Evolutionary conservation across 1,140 invertebrate genomes (phyloP), one percentile per base, ranked within the genome.

Genomic region (Charaxes varanes): DNA sequence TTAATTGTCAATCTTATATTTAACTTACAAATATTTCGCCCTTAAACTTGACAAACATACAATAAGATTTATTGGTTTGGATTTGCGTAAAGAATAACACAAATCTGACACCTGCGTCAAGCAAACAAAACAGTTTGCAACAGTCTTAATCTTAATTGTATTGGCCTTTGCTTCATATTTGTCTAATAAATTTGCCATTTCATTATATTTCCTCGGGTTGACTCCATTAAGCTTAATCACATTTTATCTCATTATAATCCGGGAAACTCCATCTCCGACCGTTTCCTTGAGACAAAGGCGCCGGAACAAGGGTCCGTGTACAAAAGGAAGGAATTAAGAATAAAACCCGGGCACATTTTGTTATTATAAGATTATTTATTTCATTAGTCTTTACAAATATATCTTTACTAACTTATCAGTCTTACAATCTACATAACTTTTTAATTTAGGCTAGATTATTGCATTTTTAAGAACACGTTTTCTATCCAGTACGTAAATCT

Each of bases 131-230:
- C n/a, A n/a, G n/a, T n/a, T n/a, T n/a, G n/a, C n/a, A n/a, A n/a
- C n/a, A n/a, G n/a, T n/a, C n/a, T n/a, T n/a, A n/a, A n/a, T n/a
- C n/a, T n/a, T n/a, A n/a, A n/a, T n/a, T n/a, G n/a, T n/a, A n/a
- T n/a, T n/a, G n/a, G n/a, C n/a, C n/a, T n/a, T 28, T 15, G n/a
- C 27, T 15, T 28, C 7, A 28, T 28, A 14, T 28, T 28, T 28
- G 27, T 15, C 4, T 10, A 10, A 4, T n/a, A n/a, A n/a, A n/a
- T n/a, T n/a, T n/a, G n/a, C n/a, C n/a, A n/a, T n/a, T n/a, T n/a
- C 13, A 8, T 28, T 28, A 28, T 2, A 15, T 4, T 15, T 6
- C 14, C 14, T 15, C 14, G 15, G 27, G 11, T 28, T 2, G 15
- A n/a, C 27, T 15, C 7, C 14, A 28, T 4, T 7, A 2, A 6